Evolutionary conservation across 2,888 invertebrate species (phyloP).

Genomic region (Ochropacha duplaris): DNA sequence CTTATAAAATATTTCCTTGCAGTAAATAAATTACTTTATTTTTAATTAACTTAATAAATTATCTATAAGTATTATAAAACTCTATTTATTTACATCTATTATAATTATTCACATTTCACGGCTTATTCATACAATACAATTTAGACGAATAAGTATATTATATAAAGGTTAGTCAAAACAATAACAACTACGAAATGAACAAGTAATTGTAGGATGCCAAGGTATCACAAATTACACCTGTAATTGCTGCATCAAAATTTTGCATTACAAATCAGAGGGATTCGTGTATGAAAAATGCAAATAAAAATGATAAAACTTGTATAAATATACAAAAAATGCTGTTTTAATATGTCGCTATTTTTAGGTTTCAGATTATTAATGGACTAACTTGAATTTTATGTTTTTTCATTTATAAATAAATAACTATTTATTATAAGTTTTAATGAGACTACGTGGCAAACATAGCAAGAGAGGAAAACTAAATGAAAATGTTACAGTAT

Average conservation of each 20-base stretch:
- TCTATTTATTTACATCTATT: constrained; percentile 69
- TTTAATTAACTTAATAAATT: constrained; percentile 60
- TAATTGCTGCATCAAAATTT: neutral
- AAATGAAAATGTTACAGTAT: neutral
- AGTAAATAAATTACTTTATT: constrained; percentile 64
- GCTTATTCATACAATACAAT: constrained; percentile 28
- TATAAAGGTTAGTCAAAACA: neutral
- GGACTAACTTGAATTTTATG: neutral
- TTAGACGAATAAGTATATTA: neutral
- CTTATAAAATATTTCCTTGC: constrained; percentile 35
- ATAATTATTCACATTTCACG: constrained; percentile 49
- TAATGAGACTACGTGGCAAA: neutral
- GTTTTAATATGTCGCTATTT: neutral
- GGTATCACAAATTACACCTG: constrained; percentile 1
- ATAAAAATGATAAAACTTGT: neutral
- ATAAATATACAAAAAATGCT: neutral
- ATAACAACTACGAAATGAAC: neutral
- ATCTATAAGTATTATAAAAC: constrained; percentile 52
- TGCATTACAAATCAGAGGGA: neutral
- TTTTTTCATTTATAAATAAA: neutral
- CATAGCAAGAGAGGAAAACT: neutral
- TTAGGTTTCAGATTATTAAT: neutral
- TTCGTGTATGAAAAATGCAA: neutral
- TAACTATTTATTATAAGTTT: neutral
- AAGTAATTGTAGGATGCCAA: neutral